Evolutionary conservation across 2,888 invertebrate species (phyloP).

Genomic region (Drosophila suboccidentalis): DNA sequence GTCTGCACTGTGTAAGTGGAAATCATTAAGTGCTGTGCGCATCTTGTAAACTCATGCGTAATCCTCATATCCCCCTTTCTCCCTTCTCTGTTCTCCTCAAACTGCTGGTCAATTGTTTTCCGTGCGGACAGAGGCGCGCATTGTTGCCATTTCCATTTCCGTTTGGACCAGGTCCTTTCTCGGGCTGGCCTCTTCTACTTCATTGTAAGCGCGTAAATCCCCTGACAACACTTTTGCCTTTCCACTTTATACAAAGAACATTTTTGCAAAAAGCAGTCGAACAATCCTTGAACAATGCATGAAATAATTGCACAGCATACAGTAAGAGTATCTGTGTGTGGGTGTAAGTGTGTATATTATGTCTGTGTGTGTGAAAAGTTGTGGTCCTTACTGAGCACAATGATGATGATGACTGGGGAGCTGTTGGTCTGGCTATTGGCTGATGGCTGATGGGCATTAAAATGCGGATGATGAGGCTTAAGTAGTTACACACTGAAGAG

Average conservation of each 20-base stretch:
- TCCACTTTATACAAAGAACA: constrained; percentile 64
- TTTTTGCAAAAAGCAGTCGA: constrained; percentile 65
- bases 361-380: constrained; percentile 23
- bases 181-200: constrained; percentile 19
- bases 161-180: constrained; percentile 51
- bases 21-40: constrained; percentile 74
- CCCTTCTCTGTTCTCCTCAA: neutral
- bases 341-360: constrained; percentile 12
- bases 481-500: constrained; percentile 63
- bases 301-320: constrained; percentile 71
- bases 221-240: constrained; percentile 76
- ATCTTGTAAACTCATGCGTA: constrained; percentile 80
- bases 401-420: constrained; percentile 45
- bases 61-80: constrained; percentile 44
- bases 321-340: constrained; percentile 22
- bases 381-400: constrained; percentile 53
- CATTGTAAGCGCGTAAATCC: constrained; percentile 74
- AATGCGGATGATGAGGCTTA: constrained; percentile 76
- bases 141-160: constrained; percentile 76
- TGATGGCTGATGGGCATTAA: constrained; percentile 78
- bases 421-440: constrained; percentile 39
- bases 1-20: constrained; percentile 78
- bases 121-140: constrained; percentile 46
- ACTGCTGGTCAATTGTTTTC: constrained; percentile 71
- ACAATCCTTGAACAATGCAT: constrained; percentile 75